These are phyloP conservation scores for Toxotes chatareus DNA, from an alignment of 2,113 vertebrate species.

Conservation along the genomic window DNA sequence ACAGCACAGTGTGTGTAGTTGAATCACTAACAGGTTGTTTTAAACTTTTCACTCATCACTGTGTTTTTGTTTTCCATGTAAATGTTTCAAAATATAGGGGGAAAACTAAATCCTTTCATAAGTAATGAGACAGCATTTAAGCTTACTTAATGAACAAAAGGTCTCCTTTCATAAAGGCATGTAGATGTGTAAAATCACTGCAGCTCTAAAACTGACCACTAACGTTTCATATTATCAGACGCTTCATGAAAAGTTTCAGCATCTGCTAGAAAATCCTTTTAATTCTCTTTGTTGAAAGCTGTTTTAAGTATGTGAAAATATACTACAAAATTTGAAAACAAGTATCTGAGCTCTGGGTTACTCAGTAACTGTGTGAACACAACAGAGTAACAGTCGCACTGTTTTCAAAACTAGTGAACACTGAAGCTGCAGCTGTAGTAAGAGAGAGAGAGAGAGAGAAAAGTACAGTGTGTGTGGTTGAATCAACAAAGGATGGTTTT, in stretches of 20 bases:
- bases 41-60: neutral
- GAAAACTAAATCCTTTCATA: neutral
- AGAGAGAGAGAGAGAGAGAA: neutral
- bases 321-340: neutral
- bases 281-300: neutral
- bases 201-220: neutral
- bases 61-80: neutral
- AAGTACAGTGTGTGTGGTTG: constrained; percentile 13
- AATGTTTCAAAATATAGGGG: neutral
- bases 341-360: constrained; percentile 1
- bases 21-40: neutral
- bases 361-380: neutral
- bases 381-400: neutral
- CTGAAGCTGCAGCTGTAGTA: neutral
- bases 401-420: constrained; percentile 21
- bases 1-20: neutral
- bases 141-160: neutral
- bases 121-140: neutral
- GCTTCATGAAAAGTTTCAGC: neutral
- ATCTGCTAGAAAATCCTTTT: neutral
- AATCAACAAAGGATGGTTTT: constrained; percentile 44
- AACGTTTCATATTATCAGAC: neutral
- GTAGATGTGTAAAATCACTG: neutral
- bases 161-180: neutral
- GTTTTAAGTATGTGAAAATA: neutral